Base-by-base conservation (phyloP, 2,888 invertebrate species). In the Agrypnus murinus region DNA sequence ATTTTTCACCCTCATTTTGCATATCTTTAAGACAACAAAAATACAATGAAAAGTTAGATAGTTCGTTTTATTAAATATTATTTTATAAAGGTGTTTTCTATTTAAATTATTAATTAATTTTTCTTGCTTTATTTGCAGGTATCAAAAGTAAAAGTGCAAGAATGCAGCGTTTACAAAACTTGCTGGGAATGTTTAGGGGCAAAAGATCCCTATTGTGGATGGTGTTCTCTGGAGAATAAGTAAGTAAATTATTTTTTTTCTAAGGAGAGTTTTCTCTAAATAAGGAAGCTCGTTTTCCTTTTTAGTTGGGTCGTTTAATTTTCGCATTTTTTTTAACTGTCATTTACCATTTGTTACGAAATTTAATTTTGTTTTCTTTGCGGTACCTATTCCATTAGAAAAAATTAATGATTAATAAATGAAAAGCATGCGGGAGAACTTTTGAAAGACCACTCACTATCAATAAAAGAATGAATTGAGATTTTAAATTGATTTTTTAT, bases 181-280 rank as follows among this genome's bases (percentile, higher is more conserved):
- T 97, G 97, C 86, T 91, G 93, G 86, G 95, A 95, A 81, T 98
- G 97, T 86, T 90, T 98, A 75, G 95, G 95, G 80, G 96, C 96
- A 75, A 94, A 95, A 85, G 97, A 98, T 88, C 98, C 98, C 0
- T 98, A 97, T 85, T 98, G 98, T 86, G 98, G 98, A 72, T 98
- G 98, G 98, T 98, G 98, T 88, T 96, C 96, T 38, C 87, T 97
- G 77, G 97, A 97, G 87, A 97, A 97, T 87, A 97, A 96, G 90
- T 89, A 85, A 86, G 88, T 85, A 38, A 19, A 25, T 25, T 25
- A 25, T 32, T 64, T 12, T 50, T 34, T 38, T 43, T 15, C 14
- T 55, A 0, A 36, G 25, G 0, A 2, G 10, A 50, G 12, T n/a
- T 10, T 12, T 38, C 12, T 4, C 12, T 38, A 38, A 4, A 38